Evolutionary conservation across 2,113 vertebrate genomes (phyloP).

Genomic region (Cyphomyrus discorhynchus): DNA sequence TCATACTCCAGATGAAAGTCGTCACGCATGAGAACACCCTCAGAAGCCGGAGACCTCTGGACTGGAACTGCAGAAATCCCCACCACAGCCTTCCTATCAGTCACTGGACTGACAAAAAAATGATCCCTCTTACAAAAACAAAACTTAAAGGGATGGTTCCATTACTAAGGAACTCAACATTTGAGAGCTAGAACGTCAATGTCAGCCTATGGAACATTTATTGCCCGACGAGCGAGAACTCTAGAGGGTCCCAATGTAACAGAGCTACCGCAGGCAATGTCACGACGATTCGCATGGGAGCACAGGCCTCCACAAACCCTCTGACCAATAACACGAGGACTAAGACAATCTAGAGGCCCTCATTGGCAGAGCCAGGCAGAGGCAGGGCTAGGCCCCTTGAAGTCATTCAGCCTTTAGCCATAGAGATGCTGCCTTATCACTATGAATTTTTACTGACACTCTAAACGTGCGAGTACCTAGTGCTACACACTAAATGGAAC

Average conservation of each 20-base stretch:
- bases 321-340: slow-evolving; percentile 1
- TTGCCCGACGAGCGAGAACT: background rate
- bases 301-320: slow-evolving; percentile 2
- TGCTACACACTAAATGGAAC: background rate
- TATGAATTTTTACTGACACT: background rate
- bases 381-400: background rate
- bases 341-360: background rate
- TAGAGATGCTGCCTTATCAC: background rate
- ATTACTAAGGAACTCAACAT: background rate
- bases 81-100: background rate
- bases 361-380: background rate
- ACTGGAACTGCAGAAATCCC: background rate
- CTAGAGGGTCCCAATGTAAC: background rate
- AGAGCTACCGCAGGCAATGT: slow-evolving; percentile 18
- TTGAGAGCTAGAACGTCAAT: background rate
- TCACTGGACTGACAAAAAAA: background rate
- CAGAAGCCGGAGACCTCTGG: background rate
- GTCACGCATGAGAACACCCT: background rate
- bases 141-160: background rate
- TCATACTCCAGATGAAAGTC: background rate
- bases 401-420: background rate
- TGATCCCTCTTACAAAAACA: background rate
- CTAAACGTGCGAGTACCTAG: background rate
- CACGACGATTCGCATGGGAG: background rate
- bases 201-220: background rate